These are phyloP conservation scores for Cheilosia vernalis DNA, from an alignment of 2,888 invertebrate species.

Conservation along the genomic window DNA sequence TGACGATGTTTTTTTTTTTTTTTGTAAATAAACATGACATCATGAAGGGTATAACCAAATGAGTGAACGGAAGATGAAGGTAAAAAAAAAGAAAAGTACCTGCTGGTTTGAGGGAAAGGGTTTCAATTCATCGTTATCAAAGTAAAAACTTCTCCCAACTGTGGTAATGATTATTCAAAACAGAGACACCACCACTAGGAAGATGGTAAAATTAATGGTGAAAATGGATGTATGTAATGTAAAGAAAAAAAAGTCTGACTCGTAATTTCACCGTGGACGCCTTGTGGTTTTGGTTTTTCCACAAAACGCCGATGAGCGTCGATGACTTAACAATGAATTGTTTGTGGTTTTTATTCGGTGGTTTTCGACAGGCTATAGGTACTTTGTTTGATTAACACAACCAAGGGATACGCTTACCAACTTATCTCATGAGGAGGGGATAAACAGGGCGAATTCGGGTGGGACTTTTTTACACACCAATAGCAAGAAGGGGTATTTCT, in stretches of 20 bases:
- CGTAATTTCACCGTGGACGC: constrained; percentile 67
- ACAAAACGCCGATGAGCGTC: constrained; percentile 40
- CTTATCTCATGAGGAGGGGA: constrained; percentile 2
- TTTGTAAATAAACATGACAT: constrained; percentile 62
- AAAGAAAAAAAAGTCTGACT: constrained; percentile 34
- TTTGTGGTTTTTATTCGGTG: constrained; percentile 54
- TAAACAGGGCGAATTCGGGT: neutral
- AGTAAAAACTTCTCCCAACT: constrained; percentile 36
- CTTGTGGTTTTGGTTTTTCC: constrained; percentile 60
- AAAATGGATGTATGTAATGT: no score
- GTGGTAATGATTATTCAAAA: constrained; percentile 59
- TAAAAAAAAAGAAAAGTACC: constrained; percentile 18
- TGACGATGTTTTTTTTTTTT: constrained; percentile 6
- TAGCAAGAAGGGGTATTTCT: no score
- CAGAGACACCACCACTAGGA: constrained; percentile 19
- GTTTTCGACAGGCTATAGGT: neutral
- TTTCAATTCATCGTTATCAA: constrained; percentile 12
- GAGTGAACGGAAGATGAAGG: constrained; percentile 25
- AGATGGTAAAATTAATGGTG: constrained; percentile 49
- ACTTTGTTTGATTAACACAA: neutral
- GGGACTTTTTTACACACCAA: neutral
- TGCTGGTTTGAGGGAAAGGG: constrained; percentile 21
- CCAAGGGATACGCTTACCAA: neutral
- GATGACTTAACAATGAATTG: constrained; percentile 70
- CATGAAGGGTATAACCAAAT: constrained; percentile 64